These are phyloP conservation scores for Notechis scutatus DNA, from an alignment of 2,113 vertebrate species.

Conservation along the genomic window DNA sequence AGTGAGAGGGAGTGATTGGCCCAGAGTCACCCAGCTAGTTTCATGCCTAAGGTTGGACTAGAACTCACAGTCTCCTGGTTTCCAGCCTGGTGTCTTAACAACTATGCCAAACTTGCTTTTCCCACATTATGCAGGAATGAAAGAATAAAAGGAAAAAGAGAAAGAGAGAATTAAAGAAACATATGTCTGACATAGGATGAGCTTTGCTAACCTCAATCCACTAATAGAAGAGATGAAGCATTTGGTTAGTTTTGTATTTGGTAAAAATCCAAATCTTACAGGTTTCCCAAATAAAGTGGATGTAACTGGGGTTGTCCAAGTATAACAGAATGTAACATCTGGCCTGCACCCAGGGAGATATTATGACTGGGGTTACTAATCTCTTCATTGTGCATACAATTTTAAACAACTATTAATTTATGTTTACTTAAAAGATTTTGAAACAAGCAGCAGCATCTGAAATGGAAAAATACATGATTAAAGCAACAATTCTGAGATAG, in stretches of 20 bases:
- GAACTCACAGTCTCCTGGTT: neutral
- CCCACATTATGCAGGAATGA: neutral
- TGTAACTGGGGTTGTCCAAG: slow-evolving; percentile 3
- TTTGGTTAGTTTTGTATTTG: slow-evolving; percentile 50
- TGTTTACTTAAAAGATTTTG: slow-evolving; percentile 25
- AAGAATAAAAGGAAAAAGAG: neutral
- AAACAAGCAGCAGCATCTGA: slow-evolving; percentile 24
- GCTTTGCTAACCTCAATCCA: slow-evolving; percentile 43
- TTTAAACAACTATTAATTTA: slow-evolving; percentile 39
- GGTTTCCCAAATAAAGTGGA: neutral
- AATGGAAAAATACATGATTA: slow-evolving; percentile 43
- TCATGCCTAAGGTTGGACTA: neutral
- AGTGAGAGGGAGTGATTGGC: neutral
- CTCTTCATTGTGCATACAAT: slow-evolving; percentile 15
- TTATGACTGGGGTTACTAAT: slow-evolving; percentile 7
- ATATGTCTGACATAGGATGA: slow-evolving; percentile 37
- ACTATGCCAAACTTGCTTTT: neutral
- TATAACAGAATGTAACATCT: neutral
- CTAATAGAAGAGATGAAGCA: slow-evolving; percentile 42
- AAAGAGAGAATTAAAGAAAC: slow-evolving; percentile 20
- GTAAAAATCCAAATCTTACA: slow-evolving; percentile 29
- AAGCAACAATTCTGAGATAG: slow-evolving; percentile 29
- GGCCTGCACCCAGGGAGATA: neutral
- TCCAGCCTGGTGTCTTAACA: neutral
- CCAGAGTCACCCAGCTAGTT: neutral